Percentiles rank a stretch among this genome's conserved stretches.
Evolutionary conservation across 2,888 invertebrate species (phyloP).

Genomic region (Xanthorhoe spadicearia): DNA sequence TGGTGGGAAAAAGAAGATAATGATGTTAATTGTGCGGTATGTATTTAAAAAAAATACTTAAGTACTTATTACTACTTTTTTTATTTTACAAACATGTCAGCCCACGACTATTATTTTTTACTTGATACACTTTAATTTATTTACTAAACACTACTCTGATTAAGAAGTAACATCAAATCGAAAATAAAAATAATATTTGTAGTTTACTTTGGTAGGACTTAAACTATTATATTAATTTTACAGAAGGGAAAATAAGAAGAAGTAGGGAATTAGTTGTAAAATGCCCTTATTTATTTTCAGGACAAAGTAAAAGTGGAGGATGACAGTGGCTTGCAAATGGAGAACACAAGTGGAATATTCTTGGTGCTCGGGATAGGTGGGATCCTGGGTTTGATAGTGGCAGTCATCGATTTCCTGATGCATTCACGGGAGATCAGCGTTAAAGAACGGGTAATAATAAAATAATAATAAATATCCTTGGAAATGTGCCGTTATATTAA

Average conservation of each 20-base stretch:
- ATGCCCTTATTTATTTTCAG: constrained; percentile 9
- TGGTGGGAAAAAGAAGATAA: constrained; percentile 94
- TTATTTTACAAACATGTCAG: no score
- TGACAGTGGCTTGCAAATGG: constrained; percentile 88
- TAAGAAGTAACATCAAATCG: no score
- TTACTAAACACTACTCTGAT: no score
- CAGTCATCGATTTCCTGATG: constrained; percentile 93
- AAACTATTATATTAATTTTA: no score
- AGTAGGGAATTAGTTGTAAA: no score
- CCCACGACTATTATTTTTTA: no score
- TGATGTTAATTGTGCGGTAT: constrained; percentile 61
- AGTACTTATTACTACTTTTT: background rate
- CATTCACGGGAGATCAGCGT: constrained; percentile 91
- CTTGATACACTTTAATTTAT: no score
- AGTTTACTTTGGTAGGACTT: no score
- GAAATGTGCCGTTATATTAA: no score
- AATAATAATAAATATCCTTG: background rate
- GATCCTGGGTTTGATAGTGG: constrained; percentile 88
- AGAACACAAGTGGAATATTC: constrained; percentile 96
- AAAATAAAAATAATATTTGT: no score
- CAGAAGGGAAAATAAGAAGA: no score
- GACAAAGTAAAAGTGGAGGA: constrained; percentile 61
- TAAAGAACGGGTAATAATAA: constrained; percentile 88
- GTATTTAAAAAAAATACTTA: background rate
- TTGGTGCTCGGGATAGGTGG: constrained; percentile 92